Conservation (phyloP, 2,113 vertebrate species). For the Equus przewalskii region DNA sequence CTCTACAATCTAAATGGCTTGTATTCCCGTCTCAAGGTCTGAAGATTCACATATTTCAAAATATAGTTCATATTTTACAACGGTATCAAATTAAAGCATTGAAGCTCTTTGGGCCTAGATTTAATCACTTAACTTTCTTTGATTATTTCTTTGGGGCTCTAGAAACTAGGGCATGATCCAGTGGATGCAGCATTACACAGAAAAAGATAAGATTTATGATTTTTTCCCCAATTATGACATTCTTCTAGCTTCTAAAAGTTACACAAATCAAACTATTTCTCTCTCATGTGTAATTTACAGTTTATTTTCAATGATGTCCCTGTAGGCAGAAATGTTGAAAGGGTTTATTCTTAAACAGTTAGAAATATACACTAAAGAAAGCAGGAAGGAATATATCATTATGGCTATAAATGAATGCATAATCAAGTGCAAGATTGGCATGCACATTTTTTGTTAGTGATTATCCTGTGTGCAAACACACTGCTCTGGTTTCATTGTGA, state of each 20-base stretch:
- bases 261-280: neutral
- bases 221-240: neutral
- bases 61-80: neutral
- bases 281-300: neutral
- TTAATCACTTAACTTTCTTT: neutral
- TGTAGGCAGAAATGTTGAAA: neutral
- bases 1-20: neutral
- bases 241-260: neutral
- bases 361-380: neutral
- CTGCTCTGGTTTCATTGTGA: neutral
- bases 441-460: neutral
- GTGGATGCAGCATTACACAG: neutral
- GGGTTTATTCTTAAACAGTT: neutral
- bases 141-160: neutral
- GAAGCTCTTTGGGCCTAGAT: neutral
- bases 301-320: neutral
- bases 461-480: neutral
- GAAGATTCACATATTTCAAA: neutral
- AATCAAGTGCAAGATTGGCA: neutral
- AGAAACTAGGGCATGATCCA: neutral
- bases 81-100: neutral
- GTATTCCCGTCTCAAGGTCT: neutral
- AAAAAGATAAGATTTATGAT: neutral
- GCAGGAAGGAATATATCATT: neutral
- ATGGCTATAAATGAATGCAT: neutral